These are phyloP conservation scores for Heliconius melpomene DNA, from an alignment of 1,140 invertebrate genomes.

Conservation along the genomic window DNA sequence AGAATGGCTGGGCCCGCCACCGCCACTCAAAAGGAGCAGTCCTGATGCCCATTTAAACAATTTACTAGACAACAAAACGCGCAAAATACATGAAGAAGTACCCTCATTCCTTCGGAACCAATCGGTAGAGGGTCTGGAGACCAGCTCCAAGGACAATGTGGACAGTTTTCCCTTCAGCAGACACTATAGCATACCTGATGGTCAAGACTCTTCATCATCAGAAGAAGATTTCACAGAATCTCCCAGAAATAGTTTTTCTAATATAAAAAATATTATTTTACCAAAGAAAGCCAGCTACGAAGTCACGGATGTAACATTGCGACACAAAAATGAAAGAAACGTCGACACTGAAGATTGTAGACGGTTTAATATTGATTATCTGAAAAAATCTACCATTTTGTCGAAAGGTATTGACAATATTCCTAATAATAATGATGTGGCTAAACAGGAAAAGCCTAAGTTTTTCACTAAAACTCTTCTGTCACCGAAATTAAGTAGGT, in stretches of 20 bases:
- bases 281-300: conserved; percentile 63
- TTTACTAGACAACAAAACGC: conserved; percentile 49
- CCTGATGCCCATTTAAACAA: conserved; percentile 58
- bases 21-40: conserved; percentile 56
- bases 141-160: conserved; percentile 51
- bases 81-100: conserved; percentile 48
- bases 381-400: conserved; percentile 51
- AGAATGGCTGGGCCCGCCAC: conserved; percentile 73
- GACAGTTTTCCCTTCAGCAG: conserved; percentile 59
- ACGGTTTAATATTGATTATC: conserved; percentile 57
- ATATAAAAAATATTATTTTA: conserved; percentile 58
- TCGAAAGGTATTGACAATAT: conserved; percentile 55
- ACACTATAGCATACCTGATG: conserved; percentile 67
- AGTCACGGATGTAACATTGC: conserved; percentile 50
- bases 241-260: conserved; percentile 50
- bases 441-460: conserved; percentile 59
- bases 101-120: conserved; percentile 75
- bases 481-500: conserved; percentile 72
- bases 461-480: conserved; percentile 73
- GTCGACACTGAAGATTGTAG: conserved; percentile 47
- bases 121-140: conserved; percentile 74
- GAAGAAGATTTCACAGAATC: conserved; percentile 53
- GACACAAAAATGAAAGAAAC: conserved; percentile 48
- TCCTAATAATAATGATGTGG: conserved; percentile 44
- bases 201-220: conserved; percentile 56